Percentiles rank a stretch among this genome's conserved stretches.
Conservation (phyloP, 2,113 vertebrate genomes). For the Otolemur garnettii region DNA sequence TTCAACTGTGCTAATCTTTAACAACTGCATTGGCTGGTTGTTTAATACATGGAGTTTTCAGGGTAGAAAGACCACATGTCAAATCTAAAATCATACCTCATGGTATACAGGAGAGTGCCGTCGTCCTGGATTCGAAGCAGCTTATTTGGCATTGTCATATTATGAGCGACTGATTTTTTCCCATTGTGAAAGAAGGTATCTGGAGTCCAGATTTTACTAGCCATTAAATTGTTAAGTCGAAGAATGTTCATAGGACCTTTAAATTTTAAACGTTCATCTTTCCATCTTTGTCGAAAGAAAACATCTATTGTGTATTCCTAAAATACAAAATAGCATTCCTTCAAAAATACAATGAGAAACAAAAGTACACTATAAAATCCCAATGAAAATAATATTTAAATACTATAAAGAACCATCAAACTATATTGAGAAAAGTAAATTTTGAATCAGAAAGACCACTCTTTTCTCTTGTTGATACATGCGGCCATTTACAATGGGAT, state of each 20-base stretch:
- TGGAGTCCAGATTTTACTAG: slow-evolving; percentile 99
- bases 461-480: background rate
- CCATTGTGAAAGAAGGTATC: slow-evolving; percentile 99
- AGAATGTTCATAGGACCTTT: slow-evolving; percentile 98
- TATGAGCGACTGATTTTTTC: slow-evolving; percentile 99
- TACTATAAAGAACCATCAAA: background rate
- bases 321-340: slow-evolving; percentile 68
- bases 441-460: background rate
- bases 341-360: slow-evolving; percentile 25
- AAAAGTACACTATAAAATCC: slow-evolving; percentile 10
- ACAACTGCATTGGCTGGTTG: background rate
- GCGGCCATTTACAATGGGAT: too few species aligned
- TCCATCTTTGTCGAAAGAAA: slow-evolving; percentile 99
- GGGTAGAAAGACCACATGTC: background rate
- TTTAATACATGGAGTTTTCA: background rate
- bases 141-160: slow-evolving; percentile 99
- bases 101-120: slow-evolving; percentile 97
- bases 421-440: background rate
- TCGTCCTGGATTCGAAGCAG: slow-evolving; percentile 98
- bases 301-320: slow-evolving; percentile 99
- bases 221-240: slow-evolving; percentile 98
- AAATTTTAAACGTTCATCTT: slow-evolving; percentile 97
- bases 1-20: background rate
- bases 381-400: background rate
- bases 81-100: slow-evolving; percentile 90